Conservation (phyloP, 53 echinoderm and acorn worm species). For the Temnopleurus reevesii region DNA sequence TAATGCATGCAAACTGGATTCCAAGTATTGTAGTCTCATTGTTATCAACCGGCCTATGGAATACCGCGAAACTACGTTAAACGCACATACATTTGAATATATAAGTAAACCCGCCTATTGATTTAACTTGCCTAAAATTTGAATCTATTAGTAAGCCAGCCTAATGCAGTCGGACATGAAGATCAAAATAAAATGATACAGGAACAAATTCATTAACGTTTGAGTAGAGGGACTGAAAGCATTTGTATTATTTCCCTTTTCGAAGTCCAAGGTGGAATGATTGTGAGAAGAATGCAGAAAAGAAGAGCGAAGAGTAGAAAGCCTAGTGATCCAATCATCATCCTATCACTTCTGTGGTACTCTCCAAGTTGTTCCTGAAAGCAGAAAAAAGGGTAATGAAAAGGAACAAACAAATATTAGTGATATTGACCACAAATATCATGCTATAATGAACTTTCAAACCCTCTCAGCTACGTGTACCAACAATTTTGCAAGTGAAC, state of each 20-base stretch:
- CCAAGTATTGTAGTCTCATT: neutral
- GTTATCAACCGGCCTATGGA: neutral
- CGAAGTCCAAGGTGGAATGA: slow-evolving; percentile 14
- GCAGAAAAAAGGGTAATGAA: neutral
- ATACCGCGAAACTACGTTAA: neutral
- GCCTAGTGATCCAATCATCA: slow-evolving; percentile 8
- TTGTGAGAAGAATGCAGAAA: neutral
- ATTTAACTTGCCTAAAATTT: neutral
- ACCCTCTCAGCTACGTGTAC: too few species aligned
- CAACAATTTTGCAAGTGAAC: neutral
- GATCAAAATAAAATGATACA: neutral
- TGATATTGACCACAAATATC: neutral
- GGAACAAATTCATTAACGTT: neutral
- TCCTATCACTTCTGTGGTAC: slow-evolving; percentile 35
- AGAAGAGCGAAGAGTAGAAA: neutral
- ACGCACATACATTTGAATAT: neutral
- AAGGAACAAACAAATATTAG: neutral
- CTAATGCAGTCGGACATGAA: too few species aligned
- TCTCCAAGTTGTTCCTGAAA: slow-evolving; percentile 44
- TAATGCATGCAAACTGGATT: too few species aligned
- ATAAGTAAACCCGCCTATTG: neutral
- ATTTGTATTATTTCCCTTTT: neutral
- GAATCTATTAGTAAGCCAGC: neutral
- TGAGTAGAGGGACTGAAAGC: neutral
- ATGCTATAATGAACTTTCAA: too few species aligned